These are phyloP conservation scores for Nebria brevicollis DNA, from an alignment of 2,888 invertebrate genomes.

Conservation along the genomic window DNA sequence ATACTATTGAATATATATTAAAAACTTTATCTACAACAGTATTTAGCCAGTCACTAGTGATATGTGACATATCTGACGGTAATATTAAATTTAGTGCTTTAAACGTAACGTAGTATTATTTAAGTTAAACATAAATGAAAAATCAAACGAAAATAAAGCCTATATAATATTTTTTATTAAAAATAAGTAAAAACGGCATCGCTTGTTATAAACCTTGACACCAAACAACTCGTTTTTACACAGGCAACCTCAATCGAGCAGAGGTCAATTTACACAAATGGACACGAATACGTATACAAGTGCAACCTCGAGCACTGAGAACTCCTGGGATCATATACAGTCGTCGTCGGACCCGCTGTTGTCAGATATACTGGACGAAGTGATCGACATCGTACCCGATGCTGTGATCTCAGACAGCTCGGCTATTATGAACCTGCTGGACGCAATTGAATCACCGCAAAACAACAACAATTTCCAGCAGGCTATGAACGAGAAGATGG, in stretches of 20 bases:
- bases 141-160: no score
- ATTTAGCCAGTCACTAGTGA: no score
- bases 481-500: slow-evolving; percentile 77
- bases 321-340: slow-evolving; percentile 62
- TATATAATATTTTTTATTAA: no score
- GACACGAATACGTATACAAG: slow-evolving; percentile 51
- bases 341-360: slow-evolving; percentile 74
- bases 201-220: background rate
- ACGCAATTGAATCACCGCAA: slow-evolving; percentile 59
- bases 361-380: slow-evolving; percentile 86
- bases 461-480: slow-evolving; percentile 54
- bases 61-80: no score
- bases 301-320: slow-evolving; percentile 57
- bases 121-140: no score
- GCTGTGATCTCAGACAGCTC: slow-evolving; percentile 61
- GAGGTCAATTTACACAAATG: slow-evolving; percentile 36
- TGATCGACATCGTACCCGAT: slow-evolving; percentile 83
- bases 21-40: no score
- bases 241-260: slow-evolving; percentile 37
- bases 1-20: no score
- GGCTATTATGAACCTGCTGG: slow-evolving; percentile 62
- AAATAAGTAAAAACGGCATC: no score
- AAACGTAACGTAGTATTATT: no score
- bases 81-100: no score
- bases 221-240: background rate